Evolutionary conservation across 2,888 invertebrate species (phyloP), one percentile per base, ranked within the genome.

Genomic region (Heliconius ismenius): DNA sequence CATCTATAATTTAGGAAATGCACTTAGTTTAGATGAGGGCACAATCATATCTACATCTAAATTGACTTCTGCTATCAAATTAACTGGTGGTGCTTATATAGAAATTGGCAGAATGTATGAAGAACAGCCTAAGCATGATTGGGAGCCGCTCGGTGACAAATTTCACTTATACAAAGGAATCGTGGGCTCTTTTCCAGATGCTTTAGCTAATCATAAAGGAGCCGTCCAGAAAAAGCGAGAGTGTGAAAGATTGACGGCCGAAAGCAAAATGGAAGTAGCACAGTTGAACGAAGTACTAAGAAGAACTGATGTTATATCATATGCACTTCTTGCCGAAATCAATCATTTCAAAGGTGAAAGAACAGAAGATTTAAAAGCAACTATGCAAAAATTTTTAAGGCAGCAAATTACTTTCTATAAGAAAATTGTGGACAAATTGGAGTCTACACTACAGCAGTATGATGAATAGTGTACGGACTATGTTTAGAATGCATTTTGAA

Each of bases 141-240:
- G 98, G 97, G 98, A 98, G 84, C 98, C 98, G 1, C 95, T 99
- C 43, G 96, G 97, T 67, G 99, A 99, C 90, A 97, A 97, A 83
- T 95, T 99, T 81, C 98, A 98, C 87, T 96, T 99, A 83, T 99
- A 99, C 93, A 98, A 98, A 90, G 99, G 99, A 74, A 96, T 99
- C 75, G 96, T 99, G 13, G 96, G 96, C 77, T 96, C 96, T 78
- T 98, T 98, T 86, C 99, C 99, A 0, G 99, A 99, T 84, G 97
- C 98, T 74, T 94, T 99, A 76, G 96, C 96, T 69, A 96, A 98
- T 82, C 98, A 99, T 87, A 98, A 98, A 95, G 98, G 96, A 83
- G 97, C 98, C 2, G 95, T 98, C 81, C 97, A 97, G 84, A 99
- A 98, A 89, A 96, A 97, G 81, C 96, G 96, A 84, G 99, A 99